A percentile compares a stretch with the other conserved stretches of the same genome.
These are phyloP conservation scores for Hippopotamyrus pictus DNA, from an alignment of 2,797 vertebrate genomes.

Conservation along the genomic window DNA sequence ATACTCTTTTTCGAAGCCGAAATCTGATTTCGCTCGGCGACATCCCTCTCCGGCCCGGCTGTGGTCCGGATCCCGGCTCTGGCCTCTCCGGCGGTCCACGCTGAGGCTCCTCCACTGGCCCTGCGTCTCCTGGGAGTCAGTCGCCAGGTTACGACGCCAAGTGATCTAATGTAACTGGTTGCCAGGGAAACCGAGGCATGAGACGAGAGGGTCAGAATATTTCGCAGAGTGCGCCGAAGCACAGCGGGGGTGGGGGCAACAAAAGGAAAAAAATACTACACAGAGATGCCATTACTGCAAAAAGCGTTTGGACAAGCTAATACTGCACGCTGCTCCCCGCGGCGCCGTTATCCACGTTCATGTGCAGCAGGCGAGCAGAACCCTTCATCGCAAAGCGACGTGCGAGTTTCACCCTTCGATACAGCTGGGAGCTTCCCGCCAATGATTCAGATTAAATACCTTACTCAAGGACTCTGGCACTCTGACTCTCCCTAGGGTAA, in stretches of 20 bases:
- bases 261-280: neutral
- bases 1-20: neutral
- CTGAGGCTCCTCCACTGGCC: neutral
- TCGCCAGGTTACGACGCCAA: neutral
- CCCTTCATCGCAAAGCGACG: neutral
- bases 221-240: neutral
- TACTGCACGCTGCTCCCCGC: no score
- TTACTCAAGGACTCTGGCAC: neutral
- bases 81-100: no score
- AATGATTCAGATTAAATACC: neutral
- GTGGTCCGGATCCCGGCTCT: neutral
- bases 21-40: neutral
- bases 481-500: neutral
- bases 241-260: neutral
- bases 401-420: neutral
- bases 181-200: slow-evolving; percentile 19
- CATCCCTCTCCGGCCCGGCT: neutral
- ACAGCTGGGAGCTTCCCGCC: neutral
- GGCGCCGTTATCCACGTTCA: neutral
- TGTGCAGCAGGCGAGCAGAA: neutral
- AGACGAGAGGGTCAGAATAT: neutral
- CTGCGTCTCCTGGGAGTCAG: neutral
- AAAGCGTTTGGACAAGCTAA: neutral
- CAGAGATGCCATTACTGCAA: neutral
- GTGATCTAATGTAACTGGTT: slow-evolving; percentile 9